A percentile compares a stretch with the other conserved stretches of the same genome.
These are phyloP conservation scores for Naja naja DNA, from an alignment of 2,113 vertebrate species.

Conservation along the genomic window DNA sequence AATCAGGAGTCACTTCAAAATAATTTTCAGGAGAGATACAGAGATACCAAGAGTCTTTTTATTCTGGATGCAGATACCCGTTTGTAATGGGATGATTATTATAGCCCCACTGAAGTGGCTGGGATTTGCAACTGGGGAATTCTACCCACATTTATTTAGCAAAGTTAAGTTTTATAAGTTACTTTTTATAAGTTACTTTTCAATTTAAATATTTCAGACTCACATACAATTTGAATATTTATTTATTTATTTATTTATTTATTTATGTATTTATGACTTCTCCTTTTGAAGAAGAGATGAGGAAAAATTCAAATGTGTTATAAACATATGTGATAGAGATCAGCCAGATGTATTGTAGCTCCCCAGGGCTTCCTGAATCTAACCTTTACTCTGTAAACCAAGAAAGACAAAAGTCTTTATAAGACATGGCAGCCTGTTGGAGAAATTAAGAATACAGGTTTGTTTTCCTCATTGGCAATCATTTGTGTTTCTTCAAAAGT, in stretches of 20 bases:
- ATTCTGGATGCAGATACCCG: neutral
- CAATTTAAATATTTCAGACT: neutral
- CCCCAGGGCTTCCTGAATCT: conserved; percentile 18
- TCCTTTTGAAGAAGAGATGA: neutral
- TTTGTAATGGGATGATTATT: neutral
- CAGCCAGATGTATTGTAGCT: neutral
- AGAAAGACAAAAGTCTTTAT: neutral
- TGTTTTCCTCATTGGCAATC: rapidly evolving
- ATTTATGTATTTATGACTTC: neutral
- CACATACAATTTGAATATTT: neutral
- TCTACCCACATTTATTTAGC: no score
- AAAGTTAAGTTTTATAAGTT: neutral
- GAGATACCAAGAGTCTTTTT: neutral
- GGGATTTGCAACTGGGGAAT: neutral
- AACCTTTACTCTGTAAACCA: neutral
- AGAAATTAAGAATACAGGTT: neutral
- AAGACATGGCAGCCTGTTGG: neutral
- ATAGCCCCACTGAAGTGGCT: neutral
- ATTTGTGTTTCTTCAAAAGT: conserved; percentile 25
- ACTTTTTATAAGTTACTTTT: neutral
- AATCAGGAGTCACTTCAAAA: neutral
- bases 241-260: neutral
- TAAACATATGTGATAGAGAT: neutral
- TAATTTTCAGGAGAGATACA: neutral
- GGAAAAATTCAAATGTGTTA: neutral